phyloP scores from a whole-genome alignment of 2,797 vertebrate species.

The Mormyrops attenuatus region DNA sequence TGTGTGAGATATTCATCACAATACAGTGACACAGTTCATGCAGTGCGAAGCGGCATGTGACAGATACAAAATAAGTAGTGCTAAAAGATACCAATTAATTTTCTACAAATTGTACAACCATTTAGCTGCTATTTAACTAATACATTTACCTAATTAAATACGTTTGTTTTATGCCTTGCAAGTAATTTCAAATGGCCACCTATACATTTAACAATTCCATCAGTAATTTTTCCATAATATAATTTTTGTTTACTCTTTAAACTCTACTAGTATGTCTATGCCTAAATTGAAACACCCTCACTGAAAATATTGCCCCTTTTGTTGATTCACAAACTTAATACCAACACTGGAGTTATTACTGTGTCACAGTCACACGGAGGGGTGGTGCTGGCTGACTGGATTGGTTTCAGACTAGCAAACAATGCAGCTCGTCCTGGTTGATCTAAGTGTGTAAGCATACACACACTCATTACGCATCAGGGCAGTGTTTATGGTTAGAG shows the following conservation, averaged over 20 bases:
- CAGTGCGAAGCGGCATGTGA: background rate
- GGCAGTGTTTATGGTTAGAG: background rate
- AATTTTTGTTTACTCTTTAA: background rate
- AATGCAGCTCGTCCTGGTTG: background rate
- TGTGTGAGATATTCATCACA: background rate
- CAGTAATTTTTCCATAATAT: background rate
- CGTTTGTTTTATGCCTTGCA: background rate
- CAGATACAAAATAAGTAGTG: background rate
- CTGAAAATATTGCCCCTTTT: background rate
- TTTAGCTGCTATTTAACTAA: background rate
- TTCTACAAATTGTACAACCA: background rate
- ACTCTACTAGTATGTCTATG: background rate
- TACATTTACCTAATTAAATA: background rate
- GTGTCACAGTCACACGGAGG: background rate
- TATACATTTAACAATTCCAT: background rate
- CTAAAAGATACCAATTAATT: background rate
- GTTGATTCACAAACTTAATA: background rate
- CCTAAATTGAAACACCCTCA: background rate
- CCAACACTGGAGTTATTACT: background rate
- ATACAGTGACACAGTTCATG: background rate
- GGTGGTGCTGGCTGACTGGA: background rate
- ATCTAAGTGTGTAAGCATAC: background rate
- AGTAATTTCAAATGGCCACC: background rate
- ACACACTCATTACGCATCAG: background rate
- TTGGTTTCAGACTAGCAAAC: background rate